These are phyloP conservation scores for Danionella dracula DNA, from an alignment of 2,797 vertebrate genomes.

Conservation along the genomic window DNA sequence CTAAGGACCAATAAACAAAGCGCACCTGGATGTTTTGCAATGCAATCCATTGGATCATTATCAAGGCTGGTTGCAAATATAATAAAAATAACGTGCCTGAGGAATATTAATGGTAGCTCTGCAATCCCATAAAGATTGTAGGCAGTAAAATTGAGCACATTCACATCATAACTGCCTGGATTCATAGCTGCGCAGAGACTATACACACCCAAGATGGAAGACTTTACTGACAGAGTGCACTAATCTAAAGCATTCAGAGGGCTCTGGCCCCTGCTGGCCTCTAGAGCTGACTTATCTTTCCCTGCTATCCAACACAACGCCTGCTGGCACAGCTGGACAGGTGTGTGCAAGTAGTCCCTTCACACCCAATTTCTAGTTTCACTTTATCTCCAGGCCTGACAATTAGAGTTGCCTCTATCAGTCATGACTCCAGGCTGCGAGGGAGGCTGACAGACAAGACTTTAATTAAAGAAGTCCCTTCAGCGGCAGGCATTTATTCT, in stretches of 20 bases:
- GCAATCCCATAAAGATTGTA: no score
- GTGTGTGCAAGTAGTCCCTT: slow-evolving; percentile 11
- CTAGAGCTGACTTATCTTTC: slow-evolving; percentile 13
- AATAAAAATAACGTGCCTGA: no score
- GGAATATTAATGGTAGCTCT: no score
- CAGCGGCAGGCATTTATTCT: slow-evolving; percentile 37
- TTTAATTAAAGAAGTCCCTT: slow-evolving; percentile 57
- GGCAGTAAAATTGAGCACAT: no score
- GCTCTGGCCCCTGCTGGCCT: neutral
- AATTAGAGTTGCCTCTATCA: slow-evolving; percentile 55
- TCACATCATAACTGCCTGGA: neutral
- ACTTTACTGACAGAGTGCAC: slow-evolving; percentile 21
- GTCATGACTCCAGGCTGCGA: slow-evolving; percentile 41
- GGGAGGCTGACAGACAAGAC: slow-evolving; percentile 49
- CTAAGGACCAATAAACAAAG: no score
- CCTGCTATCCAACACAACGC: slow-evolving; percentile 1
- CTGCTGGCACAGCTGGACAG: slow-evolving; percentile 9
- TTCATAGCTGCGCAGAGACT: neutral
- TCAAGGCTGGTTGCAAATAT: no score
- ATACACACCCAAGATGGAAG: slow-evolving; percentile 1
- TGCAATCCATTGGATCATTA: no score
- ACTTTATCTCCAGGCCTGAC: slow-evolving; percentile 51
- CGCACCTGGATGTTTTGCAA: no score
- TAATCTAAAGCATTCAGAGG: neutral
- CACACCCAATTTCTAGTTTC: slow-evolving; percentile 49